Conservation (phyloP, 2,113 vertebrate genomes). For the Melanocharis versteri region DNA sequence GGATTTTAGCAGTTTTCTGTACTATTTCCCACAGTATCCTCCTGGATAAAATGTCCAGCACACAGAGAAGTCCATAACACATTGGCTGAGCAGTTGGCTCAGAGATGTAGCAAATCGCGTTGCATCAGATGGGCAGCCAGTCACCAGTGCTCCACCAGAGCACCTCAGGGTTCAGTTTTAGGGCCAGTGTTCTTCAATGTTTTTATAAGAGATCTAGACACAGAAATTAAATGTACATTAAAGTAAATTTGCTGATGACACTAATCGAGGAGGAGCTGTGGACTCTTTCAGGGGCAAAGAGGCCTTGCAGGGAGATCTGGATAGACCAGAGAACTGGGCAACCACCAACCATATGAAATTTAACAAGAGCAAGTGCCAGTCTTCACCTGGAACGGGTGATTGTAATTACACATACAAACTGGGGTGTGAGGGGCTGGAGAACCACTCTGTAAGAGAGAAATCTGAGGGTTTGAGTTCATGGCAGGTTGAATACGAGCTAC, state of each 20-base stretch:
- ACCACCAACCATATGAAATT: neutral
- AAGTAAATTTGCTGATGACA: neutral
- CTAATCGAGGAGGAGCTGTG: neutral
- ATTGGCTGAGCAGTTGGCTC: neutral
- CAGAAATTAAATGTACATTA: neutral
- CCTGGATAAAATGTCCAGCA: neutral
- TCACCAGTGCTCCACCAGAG: neutral
- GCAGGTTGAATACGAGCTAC: neutral
- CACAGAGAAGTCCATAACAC: neutral
- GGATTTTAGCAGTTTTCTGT: neutral
- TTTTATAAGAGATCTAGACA: neutral
- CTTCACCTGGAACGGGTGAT: neutral
- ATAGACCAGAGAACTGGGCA: neutral
- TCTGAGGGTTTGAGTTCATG: neutral
- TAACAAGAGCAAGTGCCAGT: neutral
- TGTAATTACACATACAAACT: neutral
- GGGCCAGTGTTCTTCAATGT: neutral
- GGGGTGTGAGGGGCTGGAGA: neutral
- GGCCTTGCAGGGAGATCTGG: neutral
- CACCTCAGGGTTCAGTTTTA: neutral
- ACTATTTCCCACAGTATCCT: neutral
- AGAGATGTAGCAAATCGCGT: neutral
- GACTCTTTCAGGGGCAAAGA: neutral
- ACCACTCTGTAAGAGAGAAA: accelerated
- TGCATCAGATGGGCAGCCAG: neutral